A percentile compares a stretch with the other conserved stretches of the same genome.
phyloP scores from a whole-genome alignment of 1,140 invertebrate genomes.

The Drosophila subobscura region DNA sequence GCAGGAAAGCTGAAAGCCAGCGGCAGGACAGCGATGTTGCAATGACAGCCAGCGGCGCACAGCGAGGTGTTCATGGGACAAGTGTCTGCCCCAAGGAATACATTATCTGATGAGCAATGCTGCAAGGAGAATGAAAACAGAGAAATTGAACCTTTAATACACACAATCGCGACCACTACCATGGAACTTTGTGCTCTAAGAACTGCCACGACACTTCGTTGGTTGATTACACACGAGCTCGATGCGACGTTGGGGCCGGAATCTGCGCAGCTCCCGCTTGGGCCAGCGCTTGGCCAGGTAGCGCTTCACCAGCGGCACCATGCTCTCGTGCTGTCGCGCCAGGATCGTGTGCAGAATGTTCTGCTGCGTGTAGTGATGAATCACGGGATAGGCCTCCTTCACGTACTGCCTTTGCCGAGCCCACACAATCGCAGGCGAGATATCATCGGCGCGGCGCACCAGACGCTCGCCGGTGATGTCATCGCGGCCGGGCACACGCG shows the following conservation, averaged over 20 bases:
- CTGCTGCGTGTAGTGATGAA: slow-evolving; percentile 13
- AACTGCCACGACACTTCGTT: no score
- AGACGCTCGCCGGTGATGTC: slow-evolving; percentile 39
- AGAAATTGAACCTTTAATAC: no score
- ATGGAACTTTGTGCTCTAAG: no score
- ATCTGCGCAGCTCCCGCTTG: background rate
- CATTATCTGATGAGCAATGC: no score
- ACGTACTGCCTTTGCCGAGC: slow-evolving; percentile 10
- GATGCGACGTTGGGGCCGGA: no score
- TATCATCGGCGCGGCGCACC: slow-evolving; percentile 26
- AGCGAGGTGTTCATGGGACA: no score
- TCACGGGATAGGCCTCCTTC: slow-evolving; percentile 10
- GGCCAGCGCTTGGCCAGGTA: slow-evolving; percentile 15
- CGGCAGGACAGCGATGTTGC: background rate
- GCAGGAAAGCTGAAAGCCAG: slow-evolving; percentile 1
- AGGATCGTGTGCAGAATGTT: slow-evolving; percentile 13
- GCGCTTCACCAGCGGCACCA: slow-evolving; percentile 35
- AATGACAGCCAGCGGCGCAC: background rate
- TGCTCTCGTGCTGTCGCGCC: slow-evolving; percentile 5
- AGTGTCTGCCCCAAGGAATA: no score
- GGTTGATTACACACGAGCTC: no score
- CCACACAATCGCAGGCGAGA: background rate
- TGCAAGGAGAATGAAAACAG: no score
- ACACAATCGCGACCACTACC: no score
- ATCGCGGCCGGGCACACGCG: slow-evolving; percentile 12